Base-by-base conservation (phyloP, 2,797 vertebrate genomes). In the Poeciliopsis turneri region DNA sequence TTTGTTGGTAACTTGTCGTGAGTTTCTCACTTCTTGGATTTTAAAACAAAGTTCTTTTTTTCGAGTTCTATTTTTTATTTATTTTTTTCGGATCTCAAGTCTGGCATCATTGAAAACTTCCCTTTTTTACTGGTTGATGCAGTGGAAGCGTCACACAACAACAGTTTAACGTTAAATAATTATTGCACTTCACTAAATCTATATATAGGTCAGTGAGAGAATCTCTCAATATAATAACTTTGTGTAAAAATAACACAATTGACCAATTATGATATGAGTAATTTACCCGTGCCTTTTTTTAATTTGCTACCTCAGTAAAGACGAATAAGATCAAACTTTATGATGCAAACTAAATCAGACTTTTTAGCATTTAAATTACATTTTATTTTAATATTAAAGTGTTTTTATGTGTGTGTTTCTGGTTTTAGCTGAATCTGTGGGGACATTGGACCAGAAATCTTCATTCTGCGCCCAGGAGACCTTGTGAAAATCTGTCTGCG, bases 351-450 rank as follows among this genome's bases (percentile, higher is more conserved):
- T n/a, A 39, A 43, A 25, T 16, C 20, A 57, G n/a, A 20, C 4
- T 16, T 28, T 36, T 66, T 20, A 66, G 8, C 36, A 43, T 53
- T 6, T 57, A 15, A 45, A 7, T 69, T 15, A 6, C 7, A n/a
- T 72, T 33, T 61, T 2, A 39, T 47, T 11, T 51, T 59, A 5
- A 41, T 45, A 45, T 28, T 45, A 2, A 69, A 69, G 5, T n/a
- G 12, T 28, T n/a, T 46, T 45, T 1, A n/a, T 45, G 12, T 69
- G 45, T 81, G 85, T 45, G 55, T 4, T 77, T 82, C 70, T 76
- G 20, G 9, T 45, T 87, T 70, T 46, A 89, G 89, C 70, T 84
- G 20, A 77, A 46, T 74, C 53, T 9, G 46, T 77, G 28, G n/a
- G 4, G 12, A 64, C 47, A 57, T 77, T 55, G 76, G 76, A 81